A percentile compares a stretch with the other conserved stretches of the same genome.
Evolutionary conservation across 2,113 vertebrate species (phyloP).

Genomic region (Emydura subglobosa): DNA sequence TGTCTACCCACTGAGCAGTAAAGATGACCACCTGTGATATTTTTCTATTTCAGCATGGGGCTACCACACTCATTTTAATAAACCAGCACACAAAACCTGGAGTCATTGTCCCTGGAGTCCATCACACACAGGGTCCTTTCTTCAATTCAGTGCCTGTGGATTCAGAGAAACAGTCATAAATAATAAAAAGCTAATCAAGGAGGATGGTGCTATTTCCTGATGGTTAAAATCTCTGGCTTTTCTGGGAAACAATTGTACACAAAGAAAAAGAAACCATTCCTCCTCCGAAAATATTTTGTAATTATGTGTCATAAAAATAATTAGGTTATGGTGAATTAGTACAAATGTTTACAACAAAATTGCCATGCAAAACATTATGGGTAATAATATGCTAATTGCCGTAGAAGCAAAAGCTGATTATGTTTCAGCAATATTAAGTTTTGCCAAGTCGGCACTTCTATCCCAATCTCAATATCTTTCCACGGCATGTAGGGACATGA

Average conservation of each 20-base stretch:
- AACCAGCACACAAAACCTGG: not conserved
- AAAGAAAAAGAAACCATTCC: conserved; percentile 80
- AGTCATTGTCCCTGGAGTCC: conserved; percentile 24
- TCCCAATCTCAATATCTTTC: conserved; percentile 50
- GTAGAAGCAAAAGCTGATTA: conserved; percentile 87
- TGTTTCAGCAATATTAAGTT: conserved; percentile 81
- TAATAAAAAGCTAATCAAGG: conserved; percentile 28
- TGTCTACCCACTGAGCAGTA: not conserved
- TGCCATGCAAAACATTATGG: conserved; percentile 86
- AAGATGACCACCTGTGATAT: not conserved
- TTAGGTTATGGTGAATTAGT: conserved; percentile 87
- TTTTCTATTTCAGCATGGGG: rapidly evolving
- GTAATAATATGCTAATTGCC: conserved; percentile 89
- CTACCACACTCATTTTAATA: not conserved
- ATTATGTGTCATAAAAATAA: conserved; percentile 88
- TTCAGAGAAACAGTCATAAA: conserved; percentile 35
- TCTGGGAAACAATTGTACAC: conserved; percentile 77
- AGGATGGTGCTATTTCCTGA: not conserved
- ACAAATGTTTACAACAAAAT: conserved; percentile 89
- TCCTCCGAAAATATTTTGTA: conserved; percentile 82
- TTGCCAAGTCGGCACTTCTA: conserved; percentile 77
- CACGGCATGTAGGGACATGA: not conserved
- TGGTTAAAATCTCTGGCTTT: conserved; percentile 63
- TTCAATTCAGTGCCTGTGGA: not conserved
- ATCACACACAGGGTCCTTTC: not conserved